Base-by-base conservation (phyloP, 2,888 invertebrate species). In the Spatulosminthurus flaviceps region DNA sequence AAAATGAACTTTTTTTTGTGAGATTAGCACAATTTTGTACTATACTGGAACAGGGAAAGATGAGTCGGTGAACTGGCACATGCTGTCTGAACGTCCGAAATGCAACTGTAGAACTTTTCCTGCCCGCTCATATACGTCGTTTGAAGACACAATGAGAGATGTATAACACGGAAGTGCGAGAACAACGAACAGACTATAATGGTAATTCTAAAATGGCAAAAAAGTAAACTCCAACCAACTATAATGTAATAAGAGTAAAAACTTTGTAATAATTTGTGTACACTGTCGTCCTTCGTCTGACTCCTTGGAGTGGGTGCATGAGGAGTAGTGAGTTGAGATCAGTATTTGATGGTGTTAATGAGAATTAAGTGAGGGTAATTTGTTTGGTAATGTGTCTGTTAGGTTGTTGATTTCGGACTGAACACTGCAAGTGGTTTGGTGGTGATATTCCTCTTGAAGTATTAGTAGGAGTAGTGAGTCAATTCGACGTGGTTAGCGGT, bases 321-420 rank as follows among this genome's bases (percentile, higher is more conserved):
- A 67, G 69, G 51, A 42, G 26, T 13, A 19, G 60, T 79, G 60
- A 71, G 77, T 34, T 61, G 77, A 75, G 74, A 80, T 81, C 79
- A 79, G 79, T 81, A 80, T 72, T 82, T 73, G 80, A 79, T 71
- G 82, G 79, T 80, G 79, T 79, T 80, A 82, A 83, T 83, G 82
- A 82, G 81, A 83, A 82, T 83, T 83, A 82, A 82, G 77, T 81
- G 80, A 78, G 76, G 79, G 80, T 79, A 81, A 81, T 81, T 81
- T 76, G 80, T 72, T 78, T 66, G 78, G 77, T 83, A 81, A 81
- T 81, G 81, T 81, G 78, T 73, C 34, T 29, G 74, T 64, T 74
- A 61, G 61, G 74, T 72, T 72, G 72, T 72, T 72, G 72, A 43
- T 74, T 74, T 74, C 74, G 74, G 29, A 74, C 74, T 74, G 74